Conservation (phyloP, 2,888 invertebrate genomes). For the Clivina fossor region DNA sequence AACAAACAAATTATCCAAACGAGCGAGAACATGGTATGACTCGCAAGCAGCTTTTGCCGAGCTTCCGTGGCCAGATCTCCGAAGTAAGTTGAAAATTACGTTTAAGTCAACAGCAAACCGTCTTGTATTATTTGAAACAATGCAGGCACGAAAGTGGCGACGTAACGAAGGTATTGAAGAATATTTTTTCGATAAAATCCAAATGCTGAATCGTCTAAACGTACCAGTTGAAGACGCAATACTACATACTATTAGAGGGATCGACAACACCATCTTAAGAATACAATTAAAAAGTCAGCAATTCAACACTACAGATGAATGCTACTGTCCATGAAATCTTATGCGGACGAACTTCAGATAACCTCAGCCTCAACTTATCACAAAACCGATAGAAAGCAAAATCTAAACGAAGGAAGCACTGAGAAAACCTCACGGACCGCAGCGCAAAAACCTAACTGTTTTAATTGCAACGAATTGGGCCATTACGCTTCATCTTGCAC, state of each 20-base stretch:
- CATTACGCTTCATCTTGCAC: constrained; percentile 4
- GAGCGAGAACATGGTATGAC: constrained; percentile 5
- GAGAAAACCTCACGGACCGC: neutral
- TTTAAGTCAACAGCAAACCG: neutral
- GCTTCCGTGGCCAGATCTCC: neutral
- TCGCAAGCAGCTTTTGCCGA: neutral
- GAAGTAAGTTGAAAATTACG: neutral
- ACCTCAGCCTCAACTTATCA: too few species aligned
- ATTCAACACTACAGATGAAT: neutral
- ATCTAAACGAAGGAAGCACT: too few species aligned
- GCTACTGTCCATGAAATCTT: neutral
- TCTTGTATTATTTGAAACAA: neutral
- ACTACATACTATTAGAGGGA: neutral
- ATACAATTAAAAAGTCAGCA: neutral
- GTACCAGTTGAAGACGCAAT: neutral
- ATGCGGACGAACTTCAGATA: neutral
- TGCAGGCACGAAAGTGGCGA: constrained; percentile 7
- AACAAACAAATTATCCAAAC: neutral
- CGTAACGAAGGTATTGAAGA: constrained; percentile 4
- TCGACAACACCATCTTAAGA: neutral
- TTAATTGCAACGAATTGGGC: constrained; percentile 1
- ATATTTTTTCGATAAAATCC: neutral
- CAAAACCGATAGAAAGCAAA: too few species aligned
- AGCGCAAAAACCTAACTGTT: neutral
- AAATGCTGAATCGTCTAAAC: neutral